Percentiles rank a stretch among this genome's conserved stretches.
Evolutionary conservation across 2,113 vertebrate species (phyloP).

Genomic region (Podocnemis expansa): DNA sequence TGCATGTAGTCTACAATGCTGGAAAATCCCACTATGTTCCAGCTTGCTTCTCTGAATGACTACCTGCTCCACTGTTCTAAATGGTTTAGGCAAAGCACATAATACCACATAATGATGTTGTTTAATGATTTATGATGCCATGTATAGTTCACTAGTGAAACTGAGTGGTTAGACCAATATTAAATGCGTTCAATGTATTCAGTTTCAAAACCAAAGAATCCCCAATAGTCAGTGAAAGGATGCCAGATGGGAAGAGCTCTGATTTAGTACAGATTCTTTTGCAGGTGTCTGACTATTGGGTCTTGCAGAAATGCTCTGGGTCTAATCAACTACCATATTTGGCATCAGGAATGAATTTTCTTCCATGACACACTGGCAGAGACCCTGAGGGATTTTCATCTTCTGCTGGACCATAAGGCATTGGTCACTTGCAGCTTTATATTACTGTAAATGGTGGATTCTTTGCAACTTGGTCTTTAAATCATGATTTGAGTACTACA

Average conservation of each 20-base stretch:
- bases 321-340: neutral
- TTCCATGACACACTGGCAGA: neutral
- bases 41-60: neutral
- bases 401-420: neutral
- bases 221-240: neutral
- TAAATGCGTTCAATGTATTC: neutral
- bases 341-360: neutral
- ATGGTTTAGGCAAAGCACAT: neutral
- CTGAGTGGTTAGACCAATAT: conserved; percentile 15
- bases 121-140: neutral
- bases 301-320: neutral
- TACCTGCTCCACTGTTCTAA: neutral
- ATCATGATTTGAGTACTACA: neutral
- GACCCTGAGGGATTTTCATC: neutral
- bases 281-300: neutral
- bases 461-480: neutral
- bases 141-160: neutral
- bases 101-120: neutral
- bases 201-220: neutral
- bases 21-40: neutral
- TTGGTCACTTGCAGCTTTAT: neutral
- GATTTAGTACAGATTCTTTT: neutral
- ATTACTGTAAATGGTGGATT: neutral
- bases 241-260: neutral
- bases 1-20: neutral